Conservation (phyloP, 2,888 invertebrate genomes). For the Spodoptera littoralis region DNA sequence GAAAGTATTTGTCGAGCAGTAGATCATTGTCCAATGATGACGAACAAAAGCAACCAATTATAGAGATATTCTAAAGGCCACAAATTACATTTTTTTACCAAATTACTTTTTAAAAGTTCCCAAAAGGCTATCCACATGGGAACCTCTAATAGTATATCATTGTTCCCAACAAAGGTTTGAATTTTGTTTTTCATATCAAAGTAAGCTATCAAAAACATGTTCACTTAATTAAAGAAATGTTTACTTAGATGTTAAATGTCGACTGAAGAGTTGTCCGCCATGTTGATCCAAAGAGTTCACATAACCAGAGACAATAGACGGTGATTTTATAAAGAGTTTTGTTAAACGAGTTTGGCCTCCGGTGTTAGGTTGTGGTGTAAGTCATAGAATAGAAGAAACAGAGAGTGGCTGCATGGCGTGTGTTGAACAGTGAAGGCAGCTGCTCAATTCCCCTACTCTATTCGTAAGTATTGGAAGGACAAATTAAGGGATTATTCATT, state of each 20-base stretch:
- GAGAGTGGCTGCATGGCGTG: too few species aligned
- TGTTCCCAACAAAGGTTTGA: conserved; percentile 35
- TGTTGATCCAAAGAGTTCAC: conserved; percentile 46
- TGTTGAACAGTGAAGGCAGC: too few species aligned
- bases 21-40: too few species aligned
- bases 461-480: too few species aligned
- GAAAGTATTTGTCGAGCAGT: too few species aligned
- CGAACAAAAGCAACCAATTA: too few species aligned
- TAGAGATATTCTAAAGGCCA: too few species aligned
- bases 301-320: conserved; percentile 60
- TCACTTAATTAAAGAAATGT: conserved; percentile 46
- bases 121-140: conserved; percentile 1
- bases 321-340: conserved; percentile 63
- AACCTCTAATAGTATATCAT: conserved; percentile 44
- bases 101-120: too few species aligned
- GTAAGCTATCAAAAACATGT: conserved; percentile 49
- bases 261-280: conserved; percentile 39
- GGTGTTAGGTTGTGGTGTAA: conserved; percentile 52
- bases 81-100: too few species aligned
- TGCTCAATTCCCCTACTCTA: too few species aligned
- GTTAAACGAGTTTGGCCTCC: conserved; percentile 54
- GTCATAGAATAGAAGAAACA: conserved; percentile 9
- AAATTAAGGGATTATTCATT: too few species aligned
- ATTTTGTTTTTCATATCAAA: conserved; percentile 50
- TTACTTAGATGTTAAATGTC: conserved; percentile 45